Evolutionary conservation across 2,888 invertebrate genomes (phyloP), one percentile per base, ranked within the genome.

Genomic region (Parnassius mnemosyne): DNA sequence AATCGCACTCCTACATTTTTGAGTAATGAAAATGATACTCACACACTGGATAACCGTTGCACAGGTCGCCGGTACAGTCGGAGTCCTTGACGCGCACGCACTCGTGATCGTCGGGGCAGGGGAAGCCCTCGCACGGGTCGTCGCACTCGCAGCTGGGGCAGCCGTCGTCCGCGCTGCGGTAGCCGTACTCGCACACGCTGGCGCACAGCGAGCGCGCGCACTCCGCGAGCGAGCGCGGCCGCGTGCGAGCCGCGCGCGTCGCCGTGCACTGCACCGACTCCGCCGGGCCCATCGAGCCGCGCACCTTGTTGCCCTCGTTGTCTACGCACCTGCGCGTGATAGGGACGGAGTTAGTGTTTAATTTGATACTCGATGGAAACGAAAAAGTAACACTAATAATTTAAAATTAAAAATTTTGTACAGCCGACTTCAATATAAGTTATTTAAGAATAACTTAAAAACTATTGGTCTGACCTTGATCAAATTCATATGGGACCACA

Each of bases 121-220:
- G 93, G 80, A 93, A 96, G 46, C 96, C 95, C 64, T 95, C 95
- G 74, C 97, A 97, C 0, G 97, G 96, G 77, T 97, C 95, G 57
- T 96, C 95, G 77, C 97, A 97, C 80, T 96, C 96, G 78, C 97
- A 97, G 0, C 95, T 96, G 0, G 95, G 94, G 73, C 97, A 97
- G 0, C 96, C 96, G 57, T 93, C 92, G 9, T 88, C 82, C 0
- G 87, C 88, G 3, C 93, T 92, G 84, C 95, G 95, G 80, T 96
- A 97, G 0, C 97, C 97, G 72, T 96, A 97, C 79, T 97, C 96
- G 74, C 97, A 97, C 53, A 96, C 94, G 3, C 95, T 95, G 0
- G 96, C 95, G 76, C 97, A 97, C 56, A 96, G 94, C 5, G 95
- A 93, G 9, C 93, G 91, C 49, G 95, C 93, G 71, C 97, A 97